Evolutionary conservation across 2,888 invertebrate species (phyloP).

Genomic region (Celastrina argiolus): DNA sequence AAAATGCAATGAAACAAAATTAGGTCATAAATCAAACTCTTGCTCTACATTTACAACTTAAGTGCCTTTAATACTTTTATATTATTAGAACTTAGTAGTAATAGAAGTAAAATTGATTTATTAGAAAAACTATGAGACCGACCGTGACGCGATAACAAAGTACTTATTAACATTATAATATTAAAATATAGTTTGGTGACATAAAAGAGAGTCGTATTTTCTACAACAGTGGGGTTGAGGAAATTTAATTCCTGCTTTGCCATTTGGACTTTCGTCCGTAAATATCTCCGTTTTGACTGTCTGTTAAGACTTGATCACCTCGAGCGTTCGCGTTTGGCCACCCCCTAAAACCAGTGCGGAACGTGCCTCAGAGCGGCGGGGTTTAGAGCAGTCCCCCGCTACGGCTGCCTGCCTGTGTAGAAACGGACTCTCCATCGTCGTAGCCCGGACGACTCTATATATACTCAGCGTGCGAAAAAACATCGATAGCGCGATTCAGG

Average conservation of each 20-base stretch:
- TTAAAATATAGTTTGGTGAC: neutral
- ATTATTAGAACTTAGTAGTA: neutral
- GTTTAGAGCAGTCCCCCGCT: constrained; percentile 41
- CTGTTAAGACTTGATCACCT: neutral
- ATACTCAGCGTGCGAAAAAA: constrained; percentile 23
- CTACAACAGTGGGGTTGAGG: constrained; percentile 23
- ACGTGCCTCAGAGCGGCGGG: constrained; percentile 30
- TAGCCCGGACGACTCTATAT: constrained; percentile 20
- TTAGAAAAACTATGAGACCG: neutral
- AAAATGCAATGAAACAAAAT: no score
- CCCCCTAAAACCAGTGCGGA: constrained; percentile 26
- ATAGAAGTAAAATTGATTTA: neutral
- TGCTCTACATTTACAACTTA: neutral
- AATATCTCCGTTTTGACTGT: constrained; percentile 12
- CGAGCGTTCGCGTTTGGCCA: constrained; percentile 12
- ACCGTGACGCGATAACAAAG: no score
- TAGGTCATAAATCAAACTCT: neutral
- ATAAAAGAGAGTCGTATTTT: constrained; percentile 21
- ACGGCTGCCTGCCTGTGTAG: constrained; percentile 23
- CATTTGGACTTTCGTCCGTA: constrained; percentile 18
- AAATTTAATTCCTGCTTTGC: constrained; percentile 11
- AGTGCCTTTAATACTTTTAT: neutral
- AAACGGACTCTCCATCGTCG: constrained; percentile 34
- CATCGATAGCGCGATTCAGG: constrained; percentile 25
- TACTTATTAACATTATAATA: neutral